A percentile compares a stretch with the other conserved stretches of the same genome.
Evolutionary conservation across 2,797 vertebrate genomes (phyloP).

Genomic region (Simalia tracyae): DNA sequence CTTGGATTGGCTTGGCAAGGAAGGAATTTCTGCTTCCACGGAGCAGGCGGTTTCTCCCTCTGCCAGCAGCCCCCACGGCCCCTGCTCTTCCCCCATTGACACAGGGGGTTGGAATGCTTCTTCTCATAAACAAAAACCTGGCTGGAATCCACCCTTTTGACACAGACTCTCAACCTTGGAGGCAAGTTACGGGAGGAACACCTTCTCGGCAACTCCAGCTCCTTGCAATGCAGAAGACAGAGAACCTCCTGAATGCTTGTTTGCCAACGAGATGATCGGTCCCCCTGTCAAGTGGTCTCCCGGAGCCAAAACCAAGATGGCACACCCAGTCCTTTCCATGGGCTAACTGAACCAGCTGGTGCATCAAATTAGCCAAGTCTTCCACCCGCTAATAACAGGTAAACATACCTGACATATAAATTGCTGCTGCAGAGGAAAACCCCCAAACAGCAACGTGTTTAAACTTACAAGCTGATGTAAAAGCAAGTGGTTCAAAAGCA

Average conservation of each 20-base stretch:
- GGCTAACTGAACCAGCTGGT: neutral
- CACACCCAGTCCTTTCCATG: neutral
- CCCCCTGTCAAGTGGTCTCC: neutral
- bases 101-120: neutral
- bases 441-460: neutral
- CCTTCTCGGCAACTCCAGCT: neutral
- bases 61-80: conserved; percentile 35
- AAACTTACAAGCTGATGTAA: neutral
- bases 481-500: neutral
- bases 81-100: conserved; percentile 9
- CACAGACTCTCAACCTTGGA: conserved; percentile 36
- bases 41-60: conserved; percentile 14
- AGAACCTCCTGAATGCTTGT: too few relatives aligned
- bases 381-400: neutral
- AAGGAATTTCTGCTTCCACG: neutral
- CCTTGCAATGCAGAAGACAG: neutral
- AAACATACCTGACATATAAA: neutral
- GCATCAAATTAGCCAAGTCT: neutral
- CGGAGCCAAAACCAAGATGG: neutral
- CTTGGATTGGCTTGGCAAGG: conserved; percentile 44
- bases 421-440: neutral
- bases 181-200: neutral
- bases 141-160: conserved; percentile 35
- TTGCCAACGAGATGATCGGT: neutral
- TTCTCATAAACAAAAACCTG: conserved; percentile 6